A percentile compares a stretch with the other conserved stretches of the same genome.
Evolutionary conservation across 2,113 vertebrate species (phyloP).

Genomic region (Cynopterus brachyotis): DNA sequence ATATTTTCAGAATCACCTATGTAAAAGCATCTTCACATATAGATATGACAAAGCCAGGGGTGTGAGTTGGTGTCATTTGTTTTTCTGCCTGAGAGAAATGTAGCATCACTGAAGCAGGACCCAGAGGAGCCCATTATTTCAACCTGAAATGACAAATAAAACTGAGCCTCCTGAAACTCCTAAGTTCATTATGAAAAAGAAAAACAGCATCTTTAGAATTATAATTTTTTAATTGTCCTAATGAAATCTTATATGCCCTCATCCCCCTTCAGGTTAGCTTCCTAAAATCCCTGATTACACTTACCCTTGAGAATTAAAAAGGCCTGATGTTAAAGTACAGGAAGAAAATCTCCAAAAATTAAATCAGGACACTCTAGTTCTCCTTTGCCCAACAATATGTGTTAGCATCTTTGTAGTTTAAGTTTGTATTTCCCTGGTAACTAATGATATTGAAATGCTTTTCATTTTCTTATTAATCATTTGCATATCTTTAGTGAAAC

Average conservation of each 20-base stretch:
- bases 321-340: conserved; percentile 33
- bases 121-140: conserved; percentile 52
- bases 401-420: conserved; percentile 13
- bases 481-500: conserved; percentile 57
- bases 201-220: conserved; percentile 52
- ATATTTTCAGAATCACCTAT: neutral
- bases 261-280: neutral
- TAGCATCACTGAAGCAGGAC: conserved; percentile 59
- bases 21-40: neutral
- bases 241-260: conserved; percentile 59
- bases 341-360: neutral
- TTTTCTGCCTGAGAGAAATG: conserved; percentile 37
- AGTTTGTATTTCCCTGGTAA: conserved; percentile 50
- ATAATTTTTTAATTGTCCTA: conserved; percentile 69
- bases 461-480: conserved; percentile 49
- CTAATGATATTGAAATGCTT: conserved; percentile 17
- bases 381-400: neutral
- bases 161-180: conserved; percentile 16
- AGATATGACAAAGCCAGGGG: conserved; percentile 23
- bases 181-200: conserved; percentile 57
- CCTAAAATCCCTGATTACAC: conserved; percentile 53
- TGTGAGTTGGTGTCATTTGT: conserved; percentile 32
- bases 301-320: conserved; percentile 57
- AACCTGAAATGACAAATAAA: conserved; percentile 52
- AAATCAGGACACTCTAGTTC: neutral